These are phyloP conservation scores for Hemithea aestivaria DNA, from an alignment of 2,888 invertebrate genomes.

Conservation along the genomic window DNA sequence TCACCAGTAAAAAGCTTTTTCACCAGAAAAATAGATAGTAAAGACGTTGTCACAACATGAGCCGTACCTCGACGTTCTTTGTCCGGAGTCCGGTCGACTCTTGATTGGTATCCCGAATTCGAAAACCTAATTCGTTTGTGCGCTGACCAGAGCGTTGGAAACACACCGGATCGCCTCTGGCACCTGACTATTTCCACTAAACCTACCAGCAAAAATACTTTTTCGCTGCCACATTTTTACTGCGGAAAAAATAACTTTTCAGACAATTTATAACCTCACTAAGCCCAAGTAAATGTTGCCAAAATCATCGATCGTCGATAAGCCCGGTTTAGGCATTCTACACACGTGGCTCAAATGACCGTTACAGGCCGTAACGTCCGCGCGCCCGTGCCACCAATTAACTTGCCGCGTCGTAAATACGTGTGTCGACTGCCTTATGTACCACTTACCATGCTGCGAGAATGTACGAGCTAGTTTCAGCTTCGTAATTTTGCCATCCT, in stretches of 20 bases:
- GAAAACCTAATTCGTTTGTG: conserved; percentile 34
- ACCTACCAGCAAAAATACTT: too few relatives aligned
- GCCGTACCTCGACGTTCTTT: too few relatives aligned
- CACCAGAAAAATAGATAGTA: too few relatives aligned
- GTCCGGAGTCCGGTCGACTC: too few relatives aligned
- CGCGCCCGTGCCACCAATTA: conserved; percentile 45
- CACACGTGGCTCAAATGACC: conserved; percentile 42
- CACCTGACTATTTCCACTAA: too few relatives aligned
- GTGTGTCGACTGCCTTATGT: conserved; percentile 45
- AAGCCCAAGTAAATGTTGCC: conserved; percentile 13
- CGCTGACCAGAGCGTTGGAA: conserved; percentile 6
- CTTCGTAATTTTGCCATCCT: background rate
- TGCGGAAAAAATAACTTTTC: too few relatives aligned
- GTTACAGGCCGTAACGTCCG: conserved; percentile 33
- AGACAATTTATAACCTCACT: too few relatives aligned
- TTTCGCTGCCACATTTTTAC: too few relatives aligned
- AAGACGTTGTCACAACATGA: too few relatives aligned
- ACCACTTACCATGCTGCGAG: conserved; percentile 15
- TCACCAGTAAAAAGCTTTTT: too few relatives aligned
- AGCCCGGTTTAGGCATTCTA: conserved; percentile 34
- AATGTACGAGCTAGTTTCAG: conserved; percentile 4
- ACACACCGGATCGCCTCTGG: conserved; percentile 8
- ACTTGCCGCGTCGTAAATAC: conserved; percentile 45
- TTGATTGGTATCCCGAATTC: conserved; percentile 27
- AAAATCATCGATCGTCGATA: conserved; percentile 19